phyloP scores from a whole-genome alignment of 2,888 invertebrate genomes.

The Mythimna impura region DNA sequence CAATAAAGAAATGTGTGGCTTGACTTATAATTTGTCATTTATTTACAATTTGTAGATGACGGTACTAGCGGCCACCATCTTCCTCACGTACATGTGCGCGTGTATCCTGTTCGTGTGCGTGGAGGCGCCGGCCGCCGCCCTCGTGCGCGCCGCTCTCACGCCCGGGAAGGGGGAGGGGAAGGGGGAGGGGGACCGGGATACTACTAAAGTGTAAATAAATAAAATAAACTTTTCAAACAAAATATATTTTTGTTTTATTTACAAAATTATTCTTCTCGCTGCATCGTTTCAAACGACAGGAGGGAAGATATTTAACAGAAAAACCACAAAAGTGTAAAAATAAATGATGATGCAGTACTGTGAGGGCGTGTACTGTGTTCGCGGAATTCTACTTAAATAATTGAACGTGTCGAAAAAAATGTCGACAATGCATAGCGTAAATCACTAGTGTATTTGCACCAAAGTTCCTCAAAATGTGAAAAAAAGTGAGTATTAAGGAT shows the following conservation, averaged over 20 bases:
- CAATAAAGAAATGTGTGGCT: too few species aligned
- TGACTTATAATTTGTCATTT: background rate
- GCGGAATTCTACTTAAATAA: too few species aligned
- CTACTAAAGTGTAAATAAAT: constrained; percentile 52
- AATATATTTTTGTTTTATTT: constrained; percentile 14
- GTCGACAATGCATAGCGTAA: too few species aligned
- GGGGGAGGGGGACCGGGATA: background rate
- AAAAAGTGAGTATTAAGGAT: too few species aligned
- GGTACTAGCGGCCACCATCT: constrained; percentile 72
- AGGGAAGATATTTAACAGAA: too few species aligned
- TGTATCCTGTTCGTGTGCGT: constrained; percentile 74
- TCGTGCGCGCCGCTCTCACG: constrained; percentile 63
- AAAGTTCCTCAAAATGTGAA: too few species aligned
- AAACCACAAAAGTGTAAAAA: too few species aligned
- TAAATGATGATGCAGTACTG: too few species aligned
- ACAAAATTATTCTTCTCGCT: background rate
- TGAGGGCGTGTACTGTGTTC: too few species aligned
- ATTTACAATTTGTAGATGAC: constrained; percentile 64
- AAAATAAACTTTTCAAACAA: background rate
- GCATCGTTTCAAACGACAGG: too few species aligned
- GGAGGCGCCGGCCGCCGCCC: constrained; percentile 74
- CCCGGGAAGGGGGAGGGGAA: background rate
- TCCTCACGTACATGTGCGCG: constrained; percentile 74
- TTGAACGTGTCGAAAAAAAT: too few species aligned
- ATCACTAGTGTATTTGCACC: too few species aligned